A percentile compares a stretch with the other conserved stretches of the same genome.
Conservation (phyloP, 2,113 vertebrate genomes). For the Camarhynchus parvulus region DNA sequence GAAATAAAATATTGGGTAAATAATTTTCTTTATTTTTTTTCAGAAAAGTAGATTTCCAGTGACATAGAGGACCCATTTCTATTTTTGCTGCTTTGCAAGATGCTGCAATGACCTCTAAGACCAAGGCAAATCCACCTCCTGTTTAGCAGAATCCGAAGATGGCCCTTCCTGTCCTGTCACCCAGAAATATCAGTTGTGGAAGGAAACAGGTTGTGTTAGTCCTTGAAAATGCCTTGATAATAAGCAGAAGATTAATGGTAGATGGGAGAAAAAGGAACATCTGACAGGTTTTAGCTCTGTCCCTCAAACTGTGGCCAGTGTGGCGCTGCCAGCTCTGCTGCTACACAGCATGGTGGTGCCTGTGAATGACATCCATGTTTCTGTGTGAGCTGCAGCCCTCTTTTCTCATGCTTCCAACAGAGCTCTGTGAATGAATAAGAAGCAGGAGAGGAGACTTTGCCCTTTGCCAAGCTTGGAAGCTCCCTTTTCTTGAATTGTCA, state of each 20-base stretch:
- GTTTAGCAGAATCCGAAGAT: background rate
- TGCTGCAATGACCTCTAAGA: background rate
- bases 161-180: background rate
- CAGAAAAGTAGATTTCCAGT: background rate
- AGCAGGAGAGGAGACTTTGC: background rate
- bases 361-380: background rate
- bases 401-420: background rate
- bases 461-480: slow-evolving; percentile 8
- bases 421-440: background rate
- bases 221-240: background rate
- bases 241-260: background rate
- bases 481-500: background rate
- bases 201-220: background rate
- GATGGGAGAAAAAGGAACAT: background rate
- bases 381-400: background rate
- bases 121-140: background rate
- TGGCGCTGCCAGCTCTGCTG: background rate
- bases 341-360: accelerated
- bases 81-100: background rate
- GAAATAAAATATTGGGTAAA: background rate
- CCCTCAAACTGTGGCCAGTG: background rate
- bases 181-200: background rate
- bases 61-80: background rate
- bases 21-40: background rate
- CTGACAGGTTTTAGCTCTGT: background rate